A percentile compares a stretch with the other conserved stretches of the same genome.
phyloP scores from a whole-genome alignment of 2,797 vertebrate genomes.

The Acanthurus lineatus region DNA sequence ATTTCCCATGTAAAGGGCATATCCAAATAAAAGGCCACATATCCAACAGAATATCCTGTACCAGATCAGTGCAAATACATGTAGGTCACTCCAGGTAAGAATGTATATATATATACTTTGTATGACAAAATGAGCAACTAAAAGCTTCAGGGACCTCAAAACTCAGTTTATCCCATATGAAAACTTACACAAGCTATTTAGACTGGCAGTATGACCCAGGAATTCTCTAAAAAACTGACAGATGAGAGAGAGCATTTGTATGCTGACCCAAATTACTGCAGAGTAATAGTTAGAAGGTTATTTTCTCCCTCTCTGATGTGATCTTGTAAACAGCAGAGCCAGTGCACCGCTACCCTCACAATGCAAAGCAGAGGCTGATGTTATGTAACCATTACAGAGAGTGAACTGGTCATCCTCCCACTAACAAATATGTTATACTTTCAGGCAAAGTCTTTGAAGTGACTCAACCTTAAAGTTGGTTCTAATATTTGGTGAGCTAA shows the following conservation, averaged over 20 bases:
- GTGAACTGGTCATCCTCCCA: constrained; percentile 50
- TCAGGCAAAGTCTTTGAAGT: constrained; percentile 5
- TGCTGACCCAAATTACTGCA: constrained; percentile 46
- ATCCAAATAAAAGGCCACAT: neutral
- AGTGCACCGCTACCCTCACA: constrained; percentile 53
- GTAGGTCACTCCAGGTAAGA: neutral
- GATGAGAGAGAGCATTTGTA: constrained; percentile 42
- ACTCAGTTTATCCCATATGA: neutral
- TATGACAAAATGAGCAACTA: neutral
- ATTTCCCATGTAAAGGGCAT: neutral
- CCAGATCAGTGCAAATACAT: neutral
- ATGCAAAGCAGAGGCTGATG: constrained; percentile 61
- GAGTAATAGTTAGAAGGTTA: constrained; percentile 24
- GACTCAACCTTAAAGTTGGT: constrained; percentile 24
- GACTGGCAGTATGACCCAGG: constrained; percentile 1
- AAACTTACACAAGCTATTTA: neutral
- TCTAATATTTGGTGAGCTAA: constrained; percentile 43
- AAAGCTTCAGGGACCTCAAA: no score
- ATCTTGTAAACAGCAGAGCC: constrained; percentile 43
- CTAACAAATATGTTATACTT: constrained; percentile 25
- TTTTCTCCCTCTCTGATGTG: constrained; percentile 24
- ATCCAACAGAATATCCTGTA: neutral
- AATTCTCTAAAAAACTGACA: constrained; percentile 42
- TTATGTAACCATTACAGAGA: constrained; percentile 64
- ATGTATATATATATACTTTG: neutral